Conservation (phyloP, 2,797 vertebrate species). For the Channa striata region DNA sequence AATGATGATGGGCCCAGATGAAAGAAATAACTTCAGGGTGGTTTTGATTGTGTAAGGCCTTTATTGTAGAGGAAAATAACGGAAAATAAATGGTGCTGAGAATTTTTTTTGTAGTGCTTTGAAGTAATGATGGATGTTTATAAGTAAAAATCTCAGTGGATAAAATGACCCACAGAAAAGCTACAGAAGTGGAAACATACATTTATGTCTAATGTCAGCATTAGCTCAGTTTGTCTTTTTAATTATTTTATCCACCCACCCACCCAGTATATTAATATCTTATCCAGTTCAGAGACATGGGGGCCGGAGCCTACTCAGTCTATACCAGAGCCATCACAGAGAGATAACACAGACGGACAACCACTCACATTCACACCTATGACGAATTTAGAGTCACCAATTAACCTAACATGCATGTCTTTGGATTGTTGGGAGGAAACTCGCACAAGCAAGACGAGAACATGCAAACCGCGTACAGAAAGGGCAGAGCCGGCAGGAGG, state of each 20-base stretch:
- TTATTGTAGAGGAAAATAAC: constrained; percentile 55
- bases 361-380: too few relatives aligned
- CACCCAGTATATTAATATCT: too few relatives aligned
- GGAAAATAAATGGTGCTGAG: constrained; percentile 34
- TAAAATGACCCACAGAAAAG: constrained; percentile 34
- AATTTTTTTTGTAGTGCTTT: constrained; percentile 64
- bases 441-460: too few relatives aligned
- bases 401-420: too few relatives aligned
- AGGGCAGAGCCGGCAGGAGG: too few relatives aligned
- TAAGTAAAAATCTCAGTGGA: constrained; percentile 35
- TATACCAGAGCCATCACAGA: too few relatives aligned
- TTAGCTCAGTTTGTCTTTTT: background rate
- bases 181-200: constrained; percentile 17
- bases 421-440: too few relatives aligned
- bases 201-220: constrained; percentile 9
- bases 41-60: constrained; percentile 59
- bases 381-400: too few relatives aligned
- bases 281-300: too few relatives aligned
- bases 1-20: constrained; percentile 74
- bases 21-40: constrained; percentile 62
- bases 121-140: constrained; percentile 63
- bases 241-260: constrained; percentile 18
- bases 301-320: too few relatives aligned
- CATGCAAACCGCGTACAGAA: too few relatives aligned
- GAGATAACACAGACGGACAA: too few relatives aligned